Evolutionary conservation across 2,113 vertebrate species (phyloP).

Genomic region (Neogale vison): DNA sequence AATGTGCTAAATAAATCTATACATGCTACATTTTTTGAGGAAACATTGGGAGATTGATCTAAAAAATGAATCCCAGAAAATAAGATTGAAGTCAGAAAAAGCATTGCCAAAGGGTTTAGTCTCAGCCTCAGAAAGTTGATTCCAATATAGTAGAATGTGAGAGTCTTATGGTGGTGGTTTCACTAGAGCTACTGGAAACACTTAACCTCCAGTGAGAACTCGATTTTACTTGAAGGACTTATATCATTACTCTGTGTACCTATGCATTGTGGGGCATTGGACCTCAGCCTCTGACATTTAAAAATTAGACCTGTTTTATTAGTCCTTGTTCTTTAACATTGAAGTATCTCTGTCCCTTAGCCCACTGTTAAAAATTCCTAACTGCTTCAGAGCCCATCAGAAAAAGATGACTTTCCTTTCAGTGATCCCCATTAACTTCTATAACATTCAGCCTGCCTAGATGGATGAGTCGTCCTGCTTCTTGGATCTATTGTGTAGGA

Average conservation of each 20-base stretch:
- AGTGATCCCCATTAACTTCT: neutral
- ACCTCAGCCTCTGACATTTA: neutral
- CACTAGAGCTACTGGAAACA: neutral
- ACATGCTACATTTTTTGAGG: neutral
- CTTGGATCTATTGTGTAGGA: neutral
- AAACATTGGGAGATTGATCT: neutral
- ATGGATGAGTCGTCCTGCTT: neutral
- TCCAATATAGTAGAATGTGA: neutral
- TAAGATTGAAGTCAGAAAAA: neutral
- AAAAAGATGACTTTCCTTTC: slow-evolving; percentile 2
- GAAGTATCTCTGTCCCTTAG: neutral
- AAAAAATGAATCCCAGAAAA: neutral
- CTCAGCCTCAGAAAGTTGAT: neutral
- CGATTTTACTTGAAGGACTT: neutral
- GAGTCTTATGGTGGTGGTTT: neutral
- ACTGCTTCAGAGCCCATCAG: neutral
- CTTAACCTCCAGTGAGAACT: neutral
- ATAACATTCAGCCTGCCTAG: neutral
- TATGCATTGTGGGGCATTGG: neutral
- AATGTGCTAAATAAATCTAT: neutral
- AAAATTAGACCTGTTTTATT: neutral
- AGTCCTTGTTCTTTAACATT: neutral
- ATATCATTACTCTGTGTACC: neutral
- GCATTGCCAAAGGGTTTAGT: neutral
- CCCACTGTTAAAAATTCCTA: neutral